These are phyloP conservation scores for Mystacides longicornis DNA, from an alignment of 2,888 invertebrate genomes.

Conservation along the genomic window DNA sequence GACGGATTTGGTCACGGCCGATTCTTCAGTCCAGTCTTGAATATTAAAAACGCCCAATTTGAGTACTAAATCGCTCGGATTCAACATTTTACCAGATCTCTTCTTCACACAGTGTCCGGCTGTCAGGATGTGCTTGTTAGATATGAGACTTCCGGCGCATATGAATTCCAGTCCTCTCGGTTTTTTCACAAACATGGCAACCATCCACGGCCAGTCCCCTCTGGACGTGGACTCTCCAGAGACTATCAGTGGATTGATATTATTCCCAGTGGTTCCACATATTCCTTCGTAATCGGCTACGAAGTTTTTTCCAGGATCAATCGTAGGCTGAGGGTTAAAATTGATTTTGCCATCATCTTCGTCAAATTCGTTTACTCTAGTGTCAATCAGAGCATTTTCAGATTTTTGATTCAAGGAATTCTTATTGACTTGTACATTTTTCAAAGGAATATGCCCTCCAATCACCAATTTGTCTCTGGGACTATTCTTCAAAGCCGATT, in stretches of 20 bases:
- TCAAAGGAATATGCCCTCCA: constrained; percentile 6
- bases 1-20: constrained; percentile 26
- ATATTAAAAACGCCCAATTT: constrained; percentile 29
- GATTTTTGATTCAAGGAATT: neutral
- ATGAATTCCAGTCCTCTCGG: constrained; percentile 31
- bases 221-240: constrained; percentile 28
- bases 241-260: constrained; percentile 29
- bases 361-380: neutral
- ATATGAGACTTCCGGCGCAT: constrained; percentile 36
- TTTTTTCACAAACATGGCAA: constrained; percentile 33
- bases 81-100: constrained; percentile 16
- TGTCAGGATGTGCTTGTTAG: constrained; percentile 31
- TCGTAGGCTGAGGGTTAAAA: constrained; percentile 7
- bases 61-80: constrained; percentile 26
- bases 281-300: constrained; percentile 20
- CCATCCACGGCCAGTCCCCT: constrained; percentile 40
- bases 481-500: constrained; percentile 17
- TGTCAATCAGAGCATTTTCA: neutral
- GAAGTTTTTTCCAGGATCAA: neutral
- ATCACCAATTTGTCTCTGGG: constrained; percentile 17
- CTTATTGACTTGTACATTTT: neutral
- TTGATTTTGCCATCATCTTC: constrained; percentile 2
- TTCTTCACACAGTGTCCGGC: constrained; percentile 25
- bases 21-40: constrained; percentile 26
- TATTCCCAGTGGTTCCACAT: constrained; percentile 24